Base-by-base conservation (phyloP, 2,797 vertebrate genomes). In the Coilia nasus region DNA sequence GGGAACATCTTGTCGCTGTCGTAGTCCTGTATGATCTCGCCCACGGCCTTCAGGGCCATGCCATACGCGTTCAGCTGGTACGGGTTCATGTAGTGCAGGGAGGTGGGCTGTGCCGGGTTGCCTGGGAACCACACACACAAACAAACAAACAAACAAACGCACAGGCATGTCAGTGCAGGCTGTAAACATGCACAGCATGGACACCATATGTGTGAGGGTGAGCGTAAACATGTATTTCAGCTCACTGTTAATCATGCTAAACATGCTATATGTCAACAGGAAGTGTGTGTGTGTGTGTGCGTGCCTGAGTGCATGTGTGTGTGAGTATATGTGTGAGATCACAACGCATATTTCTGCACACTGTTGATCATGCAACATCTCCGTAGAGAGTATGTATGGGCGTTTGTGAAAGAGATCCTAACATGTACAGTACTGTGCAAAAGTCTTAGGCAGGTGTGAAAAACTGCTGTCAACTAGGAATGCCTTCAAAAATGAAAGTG, bases 1-100 rank as follows among this genome's bases (percentile, higher is more conserved):
- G 98, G 98, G 92, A 99, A 99, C 98, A 99, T 99, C 95, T 99
- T 99, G 88, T 99, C 98, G 62, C 97, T 99, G 93, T 99, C 98
- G 41, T 99, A 99, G 93, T 99, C 98, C 94, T 99, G 98, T 92
- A 99, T 98, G 84, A 99, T 99, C 94, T 99, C 98, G 54, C 98
- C 98, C 0, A 99, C 98, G 0, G 98, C 97, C 90, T 97, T 98
- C 87, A 99, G 94, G 0, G 98, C 98, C 98, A 99, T 98, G 46
- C 96, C 97, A 41, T 99, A 99, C 86, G 98, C 96, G 41, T 99
- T 99, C 85, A 98, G 93, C 91, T 99, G 98, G 91, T 99, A 99
- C 19, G 98, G 98, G 88, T 95, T 99, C 97, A 99, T 98, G 92
- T 99, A 99, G 91, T 99, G 98, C 85, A 99, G 96, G 0, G 98